phyloP scores from a whole-genome alignment of 1,140 invertebrate genomes.

The Lutraria rhynchaena region DNA sequence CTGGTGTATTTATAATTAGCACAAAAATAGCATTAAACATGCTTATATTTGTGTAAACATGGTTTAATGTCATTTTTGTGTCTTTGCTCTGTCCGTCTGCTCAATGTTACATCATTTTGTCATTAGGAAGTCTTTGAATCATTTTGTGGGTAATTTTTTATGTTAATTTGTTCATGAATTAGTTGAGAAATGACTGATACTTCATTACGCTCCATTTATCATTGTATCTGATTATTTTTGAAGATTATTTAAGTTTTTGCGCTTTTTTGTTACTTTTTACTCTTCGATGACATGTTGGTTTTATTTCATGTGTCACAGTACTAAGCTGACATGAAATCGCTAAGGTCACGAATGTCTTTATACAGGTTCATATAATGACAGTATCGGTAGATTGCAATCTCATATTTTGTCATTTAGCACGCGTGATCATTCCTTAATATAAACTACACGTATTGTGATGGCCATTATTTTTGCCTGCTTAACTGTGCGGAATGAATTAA shows the following conservation, averaged over 20 bases:
- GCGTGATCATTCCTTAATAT: not conserved
- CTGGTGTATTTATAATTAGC: too few species aligned
- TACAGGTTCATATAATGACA: not conserved
- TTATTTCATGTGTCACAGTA: constrained; percentile 34
- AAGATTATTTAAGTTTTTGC: not conserved
- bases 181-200: not conserved
- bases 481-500: constrained; percentile 30
- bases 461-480: not conserved
- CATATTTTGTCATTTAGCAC: constrained; percentile 5
- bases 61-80: constrained; percentile 7
- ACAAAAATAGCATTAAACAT: too few species aligned
- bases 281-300: constrained; percentile 18
- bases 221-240: constrained; percentile 10
- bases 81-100: constrained; percentile 32
- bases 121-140: constrained; percentile 31
- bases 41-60: not conserved
- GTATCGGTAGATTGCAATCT: constrained; percentile 21
- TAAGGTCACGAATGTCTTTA: constrained; percentile 15
- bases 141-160: too few species aligned
- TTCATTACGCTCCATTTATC: constrained; percentile 31
- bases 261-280: too few species aligned
- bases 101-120: constrained; percentile 17
- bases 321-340: constrained; percentile 14
- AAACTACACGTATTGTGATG: not conserved
- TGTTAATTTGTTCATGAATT: constrained; percentile 30